Evolutionary conservation across 2,113 vertebrate genomes (phyloP).

Genomic region (Leptosomus discolor): DNA sequence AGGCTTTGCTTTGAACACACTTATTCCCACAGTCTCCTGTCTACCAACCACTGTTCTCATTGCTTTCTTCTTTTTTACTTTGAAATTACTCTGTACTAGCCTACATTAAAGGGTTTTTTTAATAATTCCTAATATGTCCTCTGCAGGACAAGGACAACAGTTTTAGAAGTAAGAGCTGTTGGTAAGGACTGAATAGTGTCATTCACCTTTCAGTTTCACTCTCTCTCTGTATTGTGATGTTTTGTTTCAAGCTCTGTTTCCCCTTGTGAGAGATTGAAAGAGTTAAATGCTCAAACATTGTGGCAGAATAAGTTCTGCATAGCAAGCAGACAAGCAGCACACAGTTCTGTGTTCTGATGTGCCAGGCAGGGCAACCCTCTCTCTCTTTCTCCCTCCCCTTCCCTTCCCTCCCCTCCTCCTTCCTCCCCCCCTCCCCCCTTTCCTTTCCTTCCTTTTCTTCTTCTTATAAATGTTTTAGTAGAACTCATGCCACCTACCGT

Average conservation of each 20-base stretch:
- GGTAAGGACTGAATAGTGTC: background rate
- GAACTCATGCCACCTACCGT: too few relatives aligned
- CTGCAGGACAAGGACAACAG: slow-evolving; percentile 32
- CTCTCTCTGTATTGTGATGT: background rate
- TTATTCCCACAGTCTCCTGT: slow-evolving; percentile 55
- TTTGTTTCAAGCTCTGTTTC: background rate
- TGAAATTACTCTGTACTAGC: slow-evolving; percentile 28
- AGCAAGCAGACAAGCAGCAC: too few relatives aligned
- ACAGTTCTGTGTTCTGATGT: too few relatives aligned
- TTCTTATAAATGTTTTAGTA: too few relatives aligned
- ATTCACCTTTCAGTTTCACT: background rate
- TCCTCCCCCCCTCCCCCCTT: too few relatives aligned
- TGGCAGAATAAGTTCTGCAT: too few relatives aligned
- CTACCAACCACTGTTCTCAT: slow-evolving; percentile 50
- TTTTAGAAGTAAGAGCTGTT: background rate
- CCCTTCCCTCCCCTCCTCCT: too few relatives aligned
- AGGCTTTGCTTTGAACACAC: slow-evolving; percentile 45
- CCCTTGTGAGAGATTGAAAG: too few relatives aligned
- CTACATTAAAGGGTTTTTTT: background rate
- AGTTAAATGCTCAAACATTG: too few relatives aligned
- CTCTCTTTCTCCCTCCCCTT: too few relatives aligned
- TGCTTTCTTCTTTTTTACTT: slow-evolving; percentile 62
- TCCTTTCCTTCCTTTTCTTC: too few relatives aligned
- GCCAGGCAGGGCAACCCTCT: too few relatives aligned
- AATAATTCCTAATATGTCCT: background rate